Percentiles rank a stretch among this genome's conserved stretches.
Evolutionary conservation across 2,888 invertebrate genomes (phyloP).

Genomic region (Melanargia galathea): DNA sequence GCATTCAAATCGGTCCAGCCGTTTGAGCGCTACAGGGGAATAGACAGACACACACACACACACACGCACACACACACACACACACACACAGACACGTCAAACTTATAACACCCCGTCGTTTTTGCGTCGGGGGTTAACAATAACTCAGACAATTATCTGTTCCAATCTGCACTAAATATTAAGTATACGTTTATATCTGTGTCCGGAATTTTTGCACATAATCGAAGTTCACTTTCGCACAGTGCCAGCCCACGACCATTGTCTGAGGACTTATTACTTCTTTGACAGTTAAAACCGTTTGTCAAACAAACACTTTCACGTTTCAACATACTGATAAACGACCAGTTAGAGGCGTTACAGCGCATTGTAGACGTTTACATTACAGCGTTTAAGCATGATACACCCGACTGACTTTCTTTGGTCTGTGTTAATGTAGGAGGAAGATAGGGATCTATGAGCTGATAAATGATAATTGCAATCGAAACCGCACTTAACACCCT

Average conservation of each 20-base stretch:
- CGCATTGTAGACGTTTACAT: slow-evolving; percentile 21
- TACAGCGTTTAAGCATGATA: slow-evolving; percentile 15
- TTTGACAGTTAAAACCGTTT: slow-evolving; percentile 26
- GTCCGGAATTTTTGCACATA: slow-evolving; percentile 44
- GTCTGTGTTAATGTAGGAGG: slow-evolving; percentile 22
- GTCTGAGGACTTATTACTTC: slow-evolving; percentile 23
- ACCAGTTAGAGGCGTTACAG: slow-evolving; percentile 23
- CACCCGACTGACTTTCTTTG: slow-evolving; percentile 15
- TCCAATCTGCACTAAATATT: background rate
- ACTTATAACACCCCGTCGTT: too few species aligned
- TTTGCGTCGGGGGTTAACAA: too few species aligned
- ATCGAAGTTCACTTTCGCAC: slow-evolving; percentile 63
- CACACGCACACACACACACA: too few species aligned
- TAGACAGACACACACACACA: too few species aligned
- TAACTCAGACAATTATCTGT: too few species aligned
- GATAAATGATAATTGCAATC: slow-evolving; percentile 27
- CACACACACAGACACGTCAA: too few species aligned
- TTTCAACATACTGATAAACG: slow-evolving; percentile 22
- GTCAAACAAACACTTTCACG: slow-evolving; percentile 30
- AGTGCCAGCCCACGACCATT: slow-evolving; percentile 56
- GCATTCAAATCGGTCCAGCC: too few species aligned
- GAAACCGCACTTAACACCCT: slow-evolving; percentile 23
- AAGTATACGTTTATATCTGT: slow-evolving; percentile 29
- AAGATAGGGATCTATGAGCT: slow-evolving; percentile 21
- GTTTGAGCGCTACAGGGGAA: too few species aligned